Evolutionary conservation across 1,140 invertebrate genomes (phyloP).

Genomic region (Drosophila nasuta): DNA sequence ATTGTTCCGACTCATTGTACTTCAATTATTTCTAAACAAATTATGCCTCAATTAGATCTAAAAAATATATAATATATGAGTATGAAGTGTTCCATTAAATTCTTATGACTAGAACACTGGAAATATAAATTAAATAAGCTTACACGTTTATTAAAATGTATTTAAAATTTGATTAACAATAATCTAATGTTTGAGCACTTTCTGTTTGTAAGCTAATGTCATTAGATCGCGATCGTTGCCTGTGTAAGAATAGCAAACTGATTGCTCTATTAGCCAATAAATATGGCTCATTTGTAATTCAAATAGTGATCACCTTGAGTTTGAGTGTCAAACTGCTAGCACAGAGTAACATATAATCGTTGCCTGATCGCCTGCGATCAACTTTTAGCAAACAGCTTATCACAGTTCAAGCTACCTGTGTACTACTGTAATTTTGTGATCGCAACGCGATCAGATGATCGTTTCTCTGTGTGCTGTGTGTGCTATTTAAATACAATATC

Average conservation of each 20-base stretch:
- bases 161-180: neutral
- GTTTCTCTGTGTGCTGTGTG: neutral
- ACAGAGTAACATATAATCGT: slow-evolving; percentile 15
- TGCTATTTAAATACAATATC: slow-evolving; percentile 51
- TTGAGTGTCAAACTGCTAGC: slow-evolving; percentile 16
- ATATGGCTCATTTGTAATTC: slow-evolving; percentile 25
- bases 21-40: too few relatives aligned
- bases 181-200: too few relatives aligned
- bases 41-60: too few relatives aligned
- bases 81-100: too few relatives aligned
- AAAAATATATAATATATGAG: too few relatives aligned
- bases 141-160: neutral
- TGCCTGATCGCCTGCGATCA: slow-evolving; percentile 17
- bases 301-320: slow-evolving; percentile 32
- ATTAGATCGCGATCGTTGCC: neutral
- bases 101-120: too few relatives aligned
- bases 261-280: slow-evolving; percentile 9
- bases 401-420: slow-evolving; percentile 22
- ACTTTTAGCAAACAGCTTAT: slow-evolving; percentile 28
- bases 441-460: neutral
- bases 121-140: too few relatives aligned
- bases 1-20: too few relatives aligned
- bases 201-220: slow-evolving; percentile 8
- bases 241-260: neutral
- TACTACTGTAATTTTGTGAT: slow-evolving; percentile 6